Conservation (phyloP, 2,113 vertebrate genomes). For the Mionectes macconnelli region DNA sequence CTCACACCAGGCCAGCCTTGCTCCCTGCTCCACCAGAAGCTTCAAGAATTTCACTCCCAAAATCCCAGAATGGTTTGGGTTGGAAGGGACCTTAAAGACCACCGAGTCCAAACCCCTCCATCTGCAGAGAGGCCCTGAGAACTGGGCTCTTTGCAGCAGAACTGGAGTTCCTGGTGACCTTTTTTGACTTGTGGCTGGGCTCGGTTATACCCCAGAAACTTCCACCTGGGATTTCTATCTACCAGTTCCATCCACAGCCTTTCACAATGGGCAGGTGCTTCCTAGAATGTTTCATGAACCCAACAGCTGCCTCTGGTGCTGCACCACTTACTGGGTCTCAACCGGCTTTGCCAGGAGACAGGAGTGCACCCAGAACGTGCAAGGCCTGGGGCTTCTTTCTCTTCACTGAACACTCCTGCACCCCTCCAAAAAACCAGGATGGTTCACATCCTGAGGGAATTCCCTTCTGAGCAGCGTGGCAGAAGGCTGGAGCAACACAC, state of each 20-base stretch:
- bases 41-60: background rate
- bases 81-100: background rate
- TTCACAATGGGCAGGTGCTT: accelerated
- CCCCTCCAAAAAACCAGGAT: background rate
- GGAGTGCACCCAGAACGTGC: background rate
- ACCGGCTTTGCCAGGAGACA: background rate
- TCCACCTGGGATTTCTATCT: background rate
- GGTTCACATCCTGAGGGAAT: background rate
- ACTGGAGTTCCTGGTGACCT: background rate
- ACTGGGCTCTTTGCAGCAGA: background rate
- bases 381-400: background rate
- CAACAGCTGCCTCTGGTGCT: background rate
- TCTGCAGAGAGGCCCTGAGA: background rate
- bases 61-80: background rate
- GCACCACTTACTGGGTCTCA: background rate
- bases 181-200: background rate
- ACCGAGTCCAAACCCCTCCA: accelerated
- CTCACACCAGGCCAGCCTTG: background rate
- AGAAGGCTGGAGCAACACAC: background rate
- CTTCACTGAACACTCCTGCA: background rate
- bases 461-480: background rate
- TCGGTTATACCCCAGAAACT: background rate
- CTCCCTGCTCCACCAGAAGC: background rate
- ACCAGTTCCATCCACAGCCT: background rate
- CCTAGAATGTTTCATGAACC: background rate